Evolutionary conservation across 1,140 invertebrate species (phyloP), one percentile per base, ranked within the genome.

Genomic region (Spodoptera frugiperda): DNA sequence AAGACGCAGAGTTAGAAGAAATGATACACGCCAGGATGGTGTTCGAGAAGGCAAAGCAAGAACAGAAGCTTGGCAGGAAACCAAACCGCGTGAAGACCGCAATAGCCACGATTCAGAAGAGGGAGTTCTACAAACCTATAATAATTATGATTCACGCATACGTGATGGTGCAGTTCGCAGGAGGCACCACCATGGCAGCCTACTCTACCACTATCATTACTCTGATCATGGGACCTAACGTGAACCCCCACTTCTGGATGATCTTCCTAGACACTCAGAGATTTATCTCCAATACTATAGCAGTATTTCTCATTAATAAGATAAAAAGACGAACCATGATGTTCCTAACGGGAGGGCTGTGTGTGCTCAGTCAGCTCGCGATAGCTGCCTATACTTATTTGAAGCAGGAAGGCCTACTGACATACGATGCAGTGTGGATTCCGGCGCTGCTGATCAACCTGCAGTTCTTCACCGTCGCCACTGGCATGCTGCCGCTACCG

Each of bases 151-250:
- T 90, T 0, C 87, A 91, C 21, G 78, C 79, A 6, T 89, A 87
- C 67, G 67, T 74, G 11, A 78, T 93, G 12, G 63, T 83, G 30
- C 89, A 92, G 25, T 84, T 89, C 9, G 84, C 87, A 68, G 91
- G 91, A 6, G 86, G 81, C 0, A 87, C 84, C 0, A 84, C 95
- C 0, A 95, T 97, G 25, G 95, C 95, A 21, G 96, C 96, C 78
- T 97, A 97, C 82, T 95, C 96, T 0, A 96, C 96, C 0, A 89
- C 92, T 0, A 96, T 96, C 77, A 94, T 95, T 82, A 85, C 90
- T 19, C 82, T 94, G 4, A 87, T 95, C 3, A 84, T 95, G 49
- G 94, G 92, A 4, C 87, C 91, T 3, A 79, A 94, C 0, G 84
- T 91, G 0, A 90, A 96, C 78, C 94, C 94, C 11, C 94, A 95